Evolutionary conservation across 2,797 vertebrate species (phyloP), one percentile per base, ranked within the genome.

Genomic region (Apodemus agrarius): DNA sequence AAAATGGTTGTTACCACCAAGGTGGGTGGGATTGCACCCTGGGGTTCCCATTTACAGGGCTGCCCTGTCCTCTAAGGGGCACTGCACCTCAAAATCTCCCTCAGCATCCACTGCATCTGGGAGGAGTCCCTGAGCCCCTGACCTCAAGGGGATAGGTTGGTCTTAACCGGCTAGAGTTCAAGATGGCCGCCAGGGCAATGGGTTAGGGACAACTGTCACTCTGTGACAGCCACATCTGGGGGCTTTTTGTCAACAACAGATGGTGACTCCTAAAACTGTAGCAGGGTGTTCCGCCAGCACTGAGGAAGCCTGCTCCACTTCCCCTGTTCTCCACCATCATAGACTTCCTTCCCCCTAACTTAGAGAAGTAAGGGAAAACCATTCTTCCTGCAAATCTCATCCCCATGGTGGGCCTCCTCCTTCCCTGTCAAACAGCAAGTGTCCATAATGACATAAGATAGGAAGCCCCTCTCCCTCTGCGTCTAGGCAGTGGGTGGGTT

Each of bases 51-150:
- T 11, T 46, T 29, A 57, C 37, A 17, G 2, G 10, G 11, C 13
- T 21, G 29, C 67, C 29, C 63, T 29, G 3, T 21, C 76, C 43
- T 17, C 78, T 37, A 29, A 10, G 4, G 11, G 24, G 52, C 43
- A 2, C 54, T 29, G 22, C 9, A 57, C 34, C 63, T 49, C 21
- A 10, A n/a, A 49, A 80, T 65, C 54, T 57, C 24, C 34, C 26
- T 17, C 16, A 8, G 31, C 2, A 1, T 61, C 8, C 63, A 7
- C 4, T 3, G 24, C 49, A 13, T 34, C 49, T 1, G 1, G 6
- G 37, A 40, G 2, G 13, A 52, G 37, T n/a, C 0, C 54, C 31
- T 1, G 34, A 40, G 37, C 29, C 67, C 26, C 17, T 2, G 34
- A 49, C 37, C 49, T 72, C 54, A 13, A 46, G 4, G 19, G n/a